Evolutionary conservation across 1,140 invertebrate species (phyloP).

Genomic region (Dryas iulia): DNA sequence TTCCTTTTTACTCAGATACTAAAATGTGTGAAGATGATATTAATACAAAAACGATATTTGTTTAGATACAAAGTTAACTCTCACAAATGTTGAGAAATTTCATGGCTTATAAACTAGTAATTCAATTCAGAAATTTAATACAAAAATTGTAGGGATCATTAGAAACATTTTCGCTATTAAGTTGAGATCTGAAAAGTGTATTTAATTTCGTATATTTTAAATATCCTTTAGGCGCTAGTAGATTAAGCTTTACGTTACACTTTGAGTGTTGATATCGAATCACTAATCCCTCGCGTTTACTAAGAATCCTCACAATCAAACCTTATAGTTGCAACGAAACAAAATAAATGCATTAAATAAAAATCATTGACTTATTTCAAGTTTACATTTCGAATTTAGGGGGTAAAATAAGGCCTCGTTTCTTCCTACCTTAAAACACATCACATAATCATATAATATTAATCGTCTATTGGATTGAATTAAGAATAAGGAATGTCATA

Average conservation of each 20-base stretch:
- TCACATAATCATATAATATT: conserved; percentile 12
- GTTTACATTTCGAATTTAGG: conserved; percentile 21
- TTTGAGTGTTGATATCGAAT: conserved; percentile 5
- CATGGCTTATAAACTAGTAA: neutral
- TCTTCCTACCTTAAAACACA: conserved; percentile 23
- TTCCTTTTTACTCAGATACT: neutral
- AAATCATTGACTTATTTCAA: neutral
- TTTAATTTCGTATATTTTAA: neutral
- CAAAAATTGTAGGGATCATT: neutral
- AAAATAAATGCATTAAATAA: conserved; percentile 13
- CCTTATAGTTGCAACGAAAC: conserved; percentile 5
- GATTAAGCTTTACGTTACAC: conserved; percentile 5
- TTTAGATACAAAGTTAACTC: neutral
- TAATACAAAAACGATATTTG: neutral
- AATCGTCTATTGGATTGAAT: neutral
- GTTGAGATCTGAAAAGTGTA: neutral
- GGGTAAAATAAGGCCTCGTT: conserved; percentile 30
- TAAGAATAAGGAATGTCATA: conserved; percentile 7
- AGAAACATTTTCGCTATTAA: neutral
- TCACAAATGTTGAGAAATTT: neutral
- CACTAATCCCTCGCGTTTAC: conserved; percentile 16
- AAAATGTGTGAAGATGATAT: neutral
- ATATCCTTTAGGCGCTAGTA: neutral
- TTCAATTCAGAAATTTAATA: neutral
- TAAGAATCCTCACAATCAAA: conserved; percentile 14